A percentile compares a stretch with the other conserved stretches of the same genome.
phyloP scores from a whole-genome alignment of 92 coral and sea anemone genomes.

The Bergia puertoricense region DNA sequence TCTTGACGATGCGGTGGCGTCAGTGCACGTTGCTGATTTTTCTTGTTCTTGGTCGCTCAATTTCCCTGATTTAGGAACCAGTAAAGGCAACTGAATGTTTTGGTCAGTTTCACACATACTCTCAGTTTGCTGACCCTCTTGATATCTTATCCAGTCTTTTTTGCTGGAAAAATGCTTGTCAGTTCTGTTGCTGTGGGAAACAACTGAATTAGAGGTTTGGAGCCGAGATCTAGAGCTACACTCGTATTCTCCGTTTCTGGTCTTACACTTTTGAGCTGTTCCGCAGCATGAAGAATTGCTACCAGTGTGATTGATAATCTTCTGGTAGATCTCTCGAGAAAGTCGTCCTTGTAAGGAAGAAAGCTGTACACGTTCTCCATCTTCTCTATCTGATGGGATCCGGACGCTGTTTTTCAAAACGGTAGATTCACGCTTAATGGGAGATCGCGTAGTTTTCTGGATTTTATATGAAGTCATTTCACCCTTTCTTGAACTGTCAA shows the following conservation, averaged over 20 bases:
- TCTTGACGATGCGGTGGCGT: not conserved
- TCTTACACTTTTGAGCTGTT: not conserved
- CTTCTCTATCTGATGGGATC: not conserved
- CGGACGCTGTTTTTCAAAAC: not conserved
- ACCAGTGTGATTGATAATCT: not conserved
- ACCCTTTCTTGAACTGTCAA: not conserved
- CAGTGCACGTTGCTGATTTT: not conserved
- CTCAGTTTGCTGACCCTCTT: not conserved
- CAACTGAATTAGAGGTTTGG: not conserved
- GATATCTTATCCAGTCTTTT: not conserved
- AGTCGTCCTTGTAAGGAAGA: not conserved
- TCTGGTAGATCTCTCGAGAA: constrained; percentile 4
- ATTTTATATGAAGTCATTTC: not conserved
- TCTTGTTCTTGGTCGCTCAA: not conserved
- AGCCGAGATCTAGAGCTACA: not conserved
- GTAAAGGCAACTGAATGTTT: not conserved
- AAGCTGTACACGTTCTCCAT: not conserved
- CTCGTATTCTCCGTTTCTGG: not conserved
- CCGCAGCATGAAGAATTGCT: not conserved
- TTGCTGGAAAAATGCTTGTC: not conserved
- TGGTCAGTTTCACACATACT: not conserved
- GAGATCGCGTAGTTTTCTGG: not conserved
- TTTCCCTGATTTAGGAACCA: not conserved
- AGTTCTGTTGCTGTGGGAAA: not conserved
- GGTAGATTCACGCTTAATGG: not conserved